Evolutionary conservation across 2,888 invertebrate genomes (phyloP).

Genomic region (Pyrrhosoma nymphula): DNA sequence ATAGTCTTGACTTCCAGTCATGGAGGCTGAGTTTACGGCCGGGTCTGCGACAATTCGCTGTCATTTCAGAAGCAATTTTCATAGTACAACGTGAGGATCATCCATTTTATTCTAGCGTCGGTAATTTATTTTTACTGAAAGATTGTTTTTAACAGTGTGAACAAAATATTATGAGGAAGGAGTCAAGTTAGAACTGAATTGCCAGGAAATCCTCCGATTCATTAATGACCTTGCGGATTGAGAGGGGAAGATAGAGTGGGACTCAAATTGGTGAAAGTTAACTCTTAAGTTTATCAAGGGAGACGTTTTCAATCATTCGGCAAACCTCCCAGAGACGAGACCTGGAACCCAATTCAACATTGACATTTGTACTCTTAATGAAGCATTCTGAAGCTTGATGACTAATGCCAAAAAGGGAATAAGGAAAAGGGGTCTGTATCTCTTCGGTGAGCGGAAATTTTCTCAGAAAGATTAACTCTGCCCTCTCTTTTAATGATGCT

Average conservation of each 20-base stretch:
- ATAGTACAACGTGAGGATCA: too few species aligned
- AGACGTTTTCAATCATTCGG: slow-evolving; percentile 32
- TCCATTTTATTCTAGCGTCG: too few species aligned
- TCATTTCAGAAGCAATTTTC: too few species aligned
- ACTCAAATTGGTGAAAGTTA: slow-evolving; percentile 11
- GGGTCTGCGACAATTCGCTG: too few species aligned
- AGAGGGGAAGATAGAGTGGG: background rate
- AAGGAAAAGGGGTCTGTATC: background rate
- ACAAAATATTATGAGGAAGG: too few species aligned
- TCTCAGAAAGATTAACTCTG: background rate
- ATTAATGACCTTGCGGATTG: background rate
- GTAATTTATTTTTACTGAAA: too few species aligned
- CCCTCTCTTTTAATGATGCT: background rate
- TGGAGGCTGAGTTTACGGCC: too few species aligned
- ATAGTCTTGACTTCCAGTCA: too few species aligned
- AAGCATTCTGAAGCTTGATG: slow-evolving; percentile 50
- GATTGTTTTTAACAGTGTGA: too few species aligned
- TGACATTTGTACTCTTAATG: slow-evolving; percentile 15
- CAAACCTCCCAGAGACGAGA: slow-evolving; percentile 16
- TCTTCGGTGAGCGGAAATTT: background rate
- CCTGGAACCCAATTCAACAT: slow-evolving; percentile 27
- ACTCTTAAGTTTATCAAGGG: slow-evolving; percentile 14
- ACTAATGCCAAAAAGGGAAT: background rate
- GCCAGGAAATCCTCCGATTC: background rate
- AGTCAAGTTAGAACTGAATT: too few species aligned